Conservation (phyloP, 2,113 vertebrate species). For the Phrynosoma blainvillii region DNA sequence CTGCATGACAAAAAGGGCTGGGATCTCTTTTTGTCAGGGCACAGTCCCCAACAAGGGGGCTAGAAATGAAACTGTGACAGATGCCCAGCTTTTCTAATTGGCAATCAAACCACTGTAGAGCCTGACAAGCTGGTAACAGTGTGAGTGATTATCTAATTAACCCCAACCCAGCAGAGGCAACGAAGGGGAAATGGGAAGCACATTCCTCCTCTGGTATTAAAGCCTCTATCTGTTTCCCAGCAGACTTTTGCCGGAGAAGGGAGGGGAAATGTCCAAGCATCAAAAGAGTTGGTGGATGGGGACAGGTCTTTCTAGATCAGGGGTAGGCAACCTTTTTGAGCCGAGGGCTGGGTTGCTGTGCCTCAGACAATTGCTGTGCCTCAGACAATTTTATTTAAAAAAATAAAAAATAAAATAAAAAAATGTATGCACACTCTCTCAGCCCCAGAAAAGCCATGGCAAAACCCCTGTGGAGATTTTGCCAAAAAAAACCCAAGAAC, state of each 20-base stretch:
- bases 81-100: slow-evolving; percentile 2
- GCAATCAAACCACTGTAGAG: not conserved
- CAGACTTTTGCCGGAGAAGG: not conserved
- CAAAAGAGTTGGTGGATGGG: fast-evolving
- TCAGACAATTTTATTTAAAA: too few relatives aligned
- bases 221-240: not conserved
- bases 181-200: not conserved
- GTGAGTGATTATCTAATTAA: slow-evolving; percentile 52
- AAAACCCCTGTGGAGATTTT: too few relatives aligned
- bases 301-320: not conserved
- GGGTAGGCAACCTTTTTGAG: too few relatives aligned
- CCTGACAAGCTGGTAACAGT: slow-evolving; percentile 16
- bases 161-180: not conserved
- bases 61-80: not conserved
- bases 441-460: too few relatives aligned
- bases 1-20: fast-evolving
- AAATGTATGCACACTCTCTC: too few relatives aligned
- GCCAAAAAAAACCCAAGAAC: too few relatives aligned
- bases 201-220: not conserved
- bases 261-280: not conserved
- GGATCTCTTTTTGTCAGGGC: fast-evolving
- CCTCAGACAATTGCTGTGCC: too few relatives aligned
- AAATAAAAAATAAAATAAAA: too few relatives aligned
- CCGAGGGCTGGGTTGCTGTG: too few relatives aligned
- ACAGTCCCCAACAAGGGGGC: fast-evolving